Evolutionary conservation across 1,140 invertebrate species (phyloP).

Genomic region (Apis cerana): DNA sequence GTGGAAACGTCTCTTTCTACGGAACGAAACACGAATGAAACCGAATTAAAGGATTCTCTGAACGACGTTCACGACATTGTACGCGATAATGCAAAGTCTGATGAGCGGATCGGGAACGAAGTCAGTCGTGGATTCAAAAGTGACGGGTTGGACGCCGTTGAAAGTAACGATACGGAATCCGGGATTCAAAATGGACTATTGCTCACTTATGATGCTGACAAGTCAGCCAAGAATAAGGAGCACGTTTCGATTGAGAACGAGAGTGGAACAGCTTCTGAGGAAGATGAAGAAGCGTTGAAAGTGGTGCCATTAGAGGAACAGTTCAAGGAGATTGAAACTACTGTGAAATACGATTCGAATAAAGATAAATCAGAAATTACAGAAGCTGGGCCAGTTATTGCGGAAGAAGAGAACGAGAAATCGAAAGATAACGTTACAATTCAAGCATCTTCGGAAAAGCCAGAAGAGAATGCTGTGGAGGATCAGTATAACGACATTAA

Average conservation of each 20-base stretch:
- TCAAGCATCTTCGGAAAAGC: slow-evolving; percentile 50
- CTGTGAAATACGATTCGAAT: slow-evolving; percentile 7
- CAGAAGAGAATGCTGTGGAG: slow-evolving; percentile 71
- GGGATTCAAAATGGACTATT: not conserved
- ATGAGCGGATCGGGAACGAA: not conserved
- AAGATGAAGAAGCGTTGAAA: slow-evolving; percentile 48
- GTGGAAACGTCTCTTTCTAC: slow-evolving; percentile 4
- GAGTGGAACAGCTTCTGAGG: not conserved
- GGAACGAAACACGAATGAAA: slow-evolving; percentile 20
- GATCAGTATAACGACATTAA: slow-evolving; percentile 78
- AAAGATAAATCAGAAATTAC: slow-evolving; percentile 13
- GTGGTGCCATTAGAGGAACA: slow-evolving; percentile 50
- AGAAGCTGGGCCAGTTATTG: slow-evolving; percentile 12
- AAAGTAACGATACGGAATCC: slow-evolving; percentile 32
- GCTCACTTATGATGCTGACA: not conserved
- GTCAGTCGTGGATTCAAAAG: not conserved
- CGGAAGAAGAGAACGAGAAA: slow-evolving; percentile 3
- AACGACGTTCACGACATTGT: slow-evolving; percentile 39
- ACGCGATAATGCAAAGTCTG: not conserved
- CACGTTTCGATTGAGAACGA: not conserved
- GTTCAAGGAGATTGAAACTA: slow-evolving; percentile 23
- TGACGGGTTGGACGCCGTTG: not conserved
- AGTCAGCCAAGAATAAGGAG: not conserved
- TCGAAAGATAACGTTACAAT: slow-evolving; percentile 1
- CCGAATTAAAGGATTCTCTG: slow-evolving; percentile 44